A percentile compares a stretch with the other conserved stretches of the same genome.
Conservation (phyloP, 2,797 vertebrate species). For the Thaleichthys pacificus region DNA sequence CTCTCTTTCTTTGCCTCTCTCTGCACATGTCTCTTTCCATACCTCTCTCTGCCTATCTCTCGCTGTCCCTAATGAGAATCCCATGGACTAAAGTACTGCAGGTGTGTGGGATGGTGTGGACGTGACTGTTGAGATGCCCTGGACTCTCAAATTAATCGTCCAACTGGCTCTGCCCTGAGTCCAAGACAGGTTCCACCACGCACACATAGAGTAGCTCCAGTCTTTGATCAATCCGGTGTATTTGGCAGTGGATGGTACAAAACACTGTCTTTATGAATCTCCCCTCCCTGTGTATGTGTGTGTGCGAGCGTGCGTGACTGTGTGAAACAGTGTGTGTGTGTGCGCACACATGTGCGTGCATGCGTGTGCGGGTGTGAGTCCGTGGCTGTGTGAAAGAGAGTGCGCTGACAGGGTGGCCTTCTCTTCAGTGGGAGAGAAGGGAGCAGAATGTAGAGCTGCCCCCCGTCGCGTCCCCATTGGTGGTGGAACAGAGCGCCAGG, state of each 20-base stretch:
- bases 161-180: too few relatives aligned
- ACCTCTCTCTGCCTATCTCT: conserved; percentile 39
- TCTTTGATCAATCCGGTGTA: conserved; percentile 28
- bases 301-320: too few relatives aligned
- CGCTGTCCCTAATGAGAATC: conserved; percentile 68
- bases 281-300: not conserved
- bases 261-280: too few relatives aligned
- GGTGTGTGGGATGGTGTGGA: conserved; percentile 61
- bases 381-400: not conserved
- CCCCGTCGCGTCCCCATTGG: conserved; percentile 66
- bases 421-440: conserved; percentile 60
- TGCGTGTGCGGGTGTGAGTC: conserved; percentile 1
- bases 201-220: conserved; percentile 48
- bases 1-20: too few relatives aligned
- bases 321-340: not conserved
- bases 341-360: not conserved
- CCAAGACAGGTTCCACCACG: too few relatives aligned
- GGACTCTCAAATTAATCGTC: too few relatives aligned
- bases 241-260: too few relatives aligned
- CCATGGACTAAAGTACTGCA: conserved; percentile 64
- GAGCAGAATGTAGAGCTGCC: conserved; percentile 67
- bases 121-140: conserved; percentile 22
- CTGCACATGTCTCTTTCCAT: too few relatives aligned
- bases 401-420: conserved; percentile 54
- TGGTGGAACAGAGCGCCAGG: conserved; percentile 67